Evolutionary conservation across 2,113 vertebrate genomes (phyloP).

Genomic region (zebrafish (Danio rerio)): GRCz12tu NC_133193.1:9982501-9983000

Average conservation of each 20-base stretch:
- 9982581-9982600: not conserved
- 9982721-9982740: not conserved
- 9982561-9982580: too few species aligned
- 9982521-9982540: too few species aligned
- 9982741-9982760: constrained; percentile 1
- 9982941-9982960: not conserved
- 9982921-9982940: not conserved
- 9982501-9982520: too few species aligned
- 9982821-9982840: not conserved
- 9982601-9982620: constrained; percentile 37
- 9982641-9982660: constrained; percentile 4
- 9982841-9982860: not conserved
- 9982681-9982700: constrained; percentile 27
- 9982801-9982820: not conserved
- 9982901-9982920: not conserved
- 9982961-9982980: not conserved
- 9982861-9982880: too few species aligned
- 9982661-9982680: constrained; percentile 28
- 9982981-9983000: not conserved
- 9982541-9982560: too few species aligned
- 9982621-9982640: constrained; percentile 22
- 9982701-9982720: constrained; percentile 23
- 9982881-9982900: not conserved
- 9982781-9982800: constrained; percentile 7
- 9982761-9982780: constrained; percentile 32